These are phyloP conservation scores for Scaptomyza parva DNA, from an alignment of 2,888 invertebrate genomes.

Conservation along the genomic window DNA sequence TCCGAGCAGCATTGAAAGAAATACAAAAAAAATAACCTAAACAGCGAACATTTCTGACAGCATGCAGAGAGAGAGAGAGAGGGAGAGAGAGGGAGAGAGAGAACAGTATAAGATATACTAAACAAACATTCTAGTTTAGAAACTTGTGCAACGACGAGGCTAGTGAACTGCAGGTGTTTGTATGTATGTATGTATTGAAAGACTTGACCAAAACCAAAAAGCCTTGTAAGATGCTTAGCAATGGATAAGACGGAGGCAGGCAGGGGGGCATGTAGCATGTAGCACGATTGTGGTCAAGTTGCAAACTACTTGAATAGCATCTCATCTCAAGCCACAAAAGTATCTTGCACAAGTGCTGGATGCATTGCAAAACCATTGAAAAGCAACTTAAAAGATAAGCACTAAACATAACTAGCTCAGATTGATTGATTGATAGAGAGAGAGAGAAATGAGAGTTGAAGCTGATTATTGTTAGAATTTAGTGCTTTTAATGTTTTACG, in stretches of 20 bases:
- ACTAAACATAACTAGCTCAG: constrained; percentile 8
- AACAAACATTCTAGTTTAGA: constrained; percentile 68
- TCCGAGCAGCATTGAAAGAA: constrained; percentile 46
- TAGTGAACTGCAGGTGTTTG: constrained; percentile 55
- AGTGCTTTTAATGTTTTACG: neutral
- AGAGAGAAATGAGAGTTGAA: constrained; percentile 14
- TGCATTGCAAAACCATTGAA: constrained; percentile 44
- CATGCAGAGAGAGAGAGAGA: too few relatives aligned
- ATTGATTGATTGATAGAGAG: constrained; percentile 41
- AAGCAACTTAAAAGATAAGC: constrained; percentile 30
- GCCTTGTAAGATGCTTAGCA: constrained; percentile 55
- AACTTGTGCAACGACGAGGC: constrained; percentile 41
- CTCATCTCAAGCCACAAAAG: constrained; percentile 42
- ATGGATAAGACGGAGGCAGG: too few relatives aligned
- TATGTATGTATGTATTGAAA: constrained; percentile 17
- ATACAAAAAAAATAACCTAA: neutral
- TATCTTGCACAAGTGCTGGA: constrained; percentile 27
- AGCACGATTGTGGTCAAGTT: constrained; percentile 48
- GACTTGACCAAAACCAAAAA: constrained; percentile 33
- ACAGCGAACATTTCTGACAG: constrained; percentile 23
- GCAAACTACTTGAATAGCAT: constrained; percentile 53
- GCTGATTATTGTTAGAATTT: neutral
- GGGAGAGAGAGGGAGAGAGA: too few relatives aligned
- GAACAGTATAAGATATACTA: constrained; percentile 57
- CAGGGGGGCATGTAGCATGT: neutral